A percentile compares a stretch with the other conserved stretches of the same genome.
These are phyloP conservation scores for Drosophila antonietae DNA, from an alignment of 2,888 invertebrate species.

Conservation along the genomic window DNA sequence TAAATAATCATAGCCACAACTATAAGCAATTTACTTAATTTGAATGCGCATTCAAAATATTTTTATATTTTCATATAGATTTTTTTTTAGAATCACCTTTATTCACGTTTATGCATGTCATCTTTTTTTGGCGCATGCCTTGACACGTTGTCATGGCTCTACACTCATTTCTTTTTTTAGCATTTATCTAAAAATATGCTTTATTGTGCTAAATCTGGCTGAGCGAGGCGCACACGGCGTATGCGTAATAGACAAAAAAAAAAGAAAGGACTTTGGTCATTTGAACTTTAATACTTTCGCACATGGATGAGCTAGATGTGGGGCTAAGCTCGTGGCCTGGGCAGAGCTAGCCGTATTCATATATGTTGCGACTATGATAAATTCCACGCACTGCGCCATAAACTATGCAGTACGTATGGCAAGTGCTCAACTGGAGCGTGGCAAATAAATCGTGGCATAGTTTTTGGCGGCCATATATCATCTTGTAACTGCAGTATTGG, in stretches of 20 bases:
- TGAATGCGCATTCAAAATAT: neutral
- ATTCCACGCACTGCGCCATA: slow-evolving; percentile 71
- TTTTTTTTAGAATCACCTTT: neutral
- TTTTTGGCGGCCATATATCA: slow-evolving; percentile 54
- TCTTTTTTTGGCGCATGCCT: slow-evolving; percentile 1
- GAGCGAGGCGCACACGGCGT: slow-evolving; percentile 14
- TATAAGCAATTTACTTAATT: neutral
- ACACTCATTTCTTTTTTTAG: neutral
- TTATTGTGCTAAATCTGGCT: slow-evolving; percentile 29
- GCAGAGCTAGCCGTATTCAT: neutral
- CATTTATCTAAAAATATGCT: slow-evolving; percentile 34
- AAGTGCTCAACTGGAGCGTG: slow-evolving; percentile 70
- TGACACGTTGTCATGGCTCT: slow-evolving; percentile 4
- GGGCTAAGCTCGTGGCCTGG: neutral
- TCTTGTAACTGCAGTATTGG: slow-evolving; percentile 30
- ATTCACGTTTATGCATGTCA: neutral
- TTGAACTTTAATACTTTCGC: slow-evolving; percentile 52
- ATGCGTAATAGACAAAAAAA: slow-evolving; percentile 18
- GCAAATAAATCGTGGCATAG: slow-evolving; percentile 68
- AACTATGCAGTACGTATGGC: slow-evolving; percentile 61
- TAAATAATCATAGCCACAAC: neutral
- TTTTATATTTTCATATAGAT: neutral
- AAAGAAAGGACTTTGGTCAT: slow-evolving; percentile 23
- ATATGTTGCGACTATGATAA: slow-evolving; percentile 38
- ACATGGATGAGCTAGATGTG: slow-evolving; percentile 10